Conservation (phyloP, 2,888 invertebrate genomes). For the Machimus rusticus region DNA sequence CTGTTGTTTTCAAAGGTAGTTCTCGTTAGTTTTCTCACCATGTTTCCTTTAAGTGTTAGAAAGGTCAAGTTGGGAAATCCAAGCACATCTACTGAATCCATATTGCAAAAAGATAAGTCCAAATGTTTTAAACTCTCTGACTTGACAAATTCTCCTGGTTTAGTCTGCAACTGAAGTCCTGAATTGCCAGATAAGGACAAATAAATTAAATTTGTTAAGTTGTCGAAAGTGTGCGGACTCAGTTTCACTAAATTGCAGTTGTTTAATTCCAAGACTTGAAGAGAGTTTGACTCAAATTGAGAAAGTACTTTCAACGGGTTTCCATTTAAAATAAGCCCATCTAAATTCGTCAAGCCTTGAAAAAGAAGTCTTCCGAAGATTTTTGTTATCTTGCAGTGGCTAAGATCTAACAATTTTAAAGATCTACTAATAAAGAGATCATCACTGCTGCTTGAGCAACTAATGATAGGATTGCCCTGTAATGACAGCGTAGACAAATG, state of each 20-base stretch:
- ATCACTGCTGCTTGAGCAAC: slow-evolving; percentile 65
- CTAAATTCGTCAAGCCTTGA: slow-evolving; percentile 65
- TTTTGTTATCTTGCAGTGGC: slow-evolving; percentile 69
- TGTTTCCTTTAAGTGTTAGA: slow-evolving; percentile 70
- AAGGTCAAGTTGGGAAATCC: slow-evolving; percentile 69
- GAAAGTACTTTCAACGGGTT: slow-evolving; percentile 66
- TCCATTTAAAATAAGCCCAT: slow-evolving; percentile 65
- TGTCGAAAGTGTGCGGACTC: slow-evolving; percentile 66
- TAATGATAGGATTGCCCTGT: slow-evolving; percentile 69
- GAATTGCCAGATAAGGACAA: slow-evolving; percentile 72
- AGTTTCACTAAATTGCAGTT: slow-evolving; percentile 67
- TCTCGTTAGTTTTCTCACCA: slow-evolving; percentile 67
- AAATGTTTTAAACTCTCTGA: slow-evolving; percentile 67
- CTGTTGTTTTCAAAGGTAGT: slow-evolving; percentile 71
- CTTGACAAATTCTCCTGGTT: slow-evolving; percentile 59
- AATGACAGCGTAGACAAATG: slow-evolving; percentile 70
- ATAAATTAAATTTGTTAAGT: slow-evolving; percentile 68
- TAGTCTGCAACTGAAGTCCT: slow-evolving; percentile 62
- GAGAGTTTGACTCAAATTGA: slow-evolving; percentile 64
- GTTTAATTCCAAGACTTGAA: slow-evolving; percentile 68
- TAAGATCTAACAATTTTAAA: slow-evolving; percentile 68
- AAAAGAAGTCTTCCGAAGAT: slow-evolving; percentile 63
- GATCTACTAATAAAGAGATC: slow-evolving; percentile 67
- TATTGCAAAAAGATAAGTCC: slow-evolving; percentile 70
- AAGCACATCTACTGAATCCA: slow-evolving; percentile 67